Conservation (phyloP, 2,797 vertebrate species). For the Myripristis murdjan region DNA sequence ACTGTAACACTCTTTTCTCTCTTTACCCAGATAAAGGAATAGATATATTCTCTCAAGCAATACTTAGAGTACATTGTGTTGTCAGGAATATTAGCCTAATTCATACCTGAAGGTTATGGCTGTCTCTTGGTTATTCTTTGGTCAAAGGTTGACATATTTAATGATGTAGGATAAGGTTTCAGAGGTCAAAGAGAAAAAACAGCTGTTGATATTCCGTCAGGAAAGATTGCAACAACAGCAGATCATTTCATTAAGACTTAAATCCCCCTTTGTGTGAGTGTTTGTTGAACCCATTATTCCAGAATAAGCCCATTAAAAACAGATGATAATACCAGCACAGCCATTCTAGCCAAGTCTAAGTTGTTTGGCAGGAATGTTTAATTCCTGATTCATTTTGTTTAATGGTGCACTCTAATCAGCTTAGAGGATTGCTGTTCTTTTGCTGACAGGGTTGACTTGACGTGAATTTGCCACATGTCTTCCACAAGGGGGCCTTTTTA, state of each 20-base stretch:
- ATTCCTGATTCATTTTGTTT: conserved; percentile 72
- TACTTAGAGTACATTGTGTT: background rate
- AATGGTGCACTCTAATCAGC: conserved; percentile 76
- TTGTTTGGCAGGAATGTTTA: conserved; percentile 64
- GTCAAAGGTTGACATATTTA: background rate
- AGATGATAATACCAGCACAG: conserved; percentile 52
- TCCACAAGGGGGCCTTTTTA: conserved; percentile 75
- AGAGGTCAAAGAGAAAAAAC: background rate
- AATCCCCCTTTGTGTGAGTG: conserved; percentile 42
- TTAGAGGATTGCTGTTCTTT: conserved; percentile 69
- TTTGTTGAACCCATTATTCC: conserved; percentile 56
- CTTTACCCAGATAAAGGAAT: too few species aligned
- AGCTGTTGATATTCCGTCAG: conserved; percentile 2
- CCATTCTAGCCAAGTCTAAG: conserved; percentile 37
- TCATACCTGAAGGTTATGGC: background rate
- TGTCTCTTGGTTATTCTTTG: too few species aligned
- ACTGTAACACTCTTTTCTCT: too few species aligned
- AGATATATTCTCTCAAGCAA: background rate
- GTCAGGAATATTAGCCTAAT: background rate
- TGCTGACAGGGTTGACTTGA: conserved; percentile 28
- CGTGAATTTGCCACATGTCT: conserved; percentile 55
- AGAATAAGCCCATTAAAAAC: conserved; percentile 63
- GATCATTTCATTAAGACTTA: conserved; percentile 33
- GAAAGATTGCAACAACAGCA: conserved; percentile 25
- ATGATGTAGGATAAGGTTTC: background rate